Evolutionary conservation across 92 coral and sea anemone species (phyloP), one percentile per base, ranked within the genome.

Genomic region (Metridium senile): DNA sequence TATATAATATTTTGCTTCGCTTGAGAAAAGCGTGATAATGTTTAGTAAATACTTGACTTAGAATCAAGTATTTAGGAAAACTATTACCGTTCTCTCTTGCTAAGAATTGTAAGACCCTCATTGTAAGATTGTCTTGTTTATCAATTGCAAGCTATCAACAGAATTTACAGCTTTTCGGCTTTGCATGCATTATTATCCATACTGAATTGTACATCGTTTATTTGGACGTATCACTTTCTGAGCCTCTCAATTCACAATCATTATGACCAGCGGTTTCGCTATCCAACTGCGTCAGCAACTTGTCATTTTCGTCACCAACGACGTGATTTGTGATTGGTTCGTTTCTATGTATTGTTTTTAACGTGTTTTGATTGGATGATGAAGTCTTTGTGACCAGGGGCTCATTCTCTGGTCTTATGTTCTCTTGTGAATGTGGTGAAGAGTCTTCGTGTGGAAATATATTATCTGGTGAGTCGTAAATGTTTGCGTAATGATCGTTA

Each of bases 261-360:
- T 58, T 35, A 16, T 58, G 68, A n/a, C 49, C 78, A 73, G 54
- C 78, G 43, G 75, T 59, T 23, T 63, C 77, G 18, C 66, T 33
- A 20, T 54, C 51, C 45, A 53, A 47, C 45, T 58, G 78, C 53
- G 68, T 62, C 45, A 63, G 20, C 69, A 63, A 31, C 30, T 57
- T 32, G 52, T 62, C 78, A 53, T 25, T 32, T 16, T 33, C 67
- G 52, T 73, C 67, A 58, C 35, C 76, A 53, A 27, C 39, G 43
- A 52, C 64, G 64, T 68, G 53, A 9, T 20, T 23, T 57, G 49
- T 22, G 31, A 61, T 58, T 22, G 56, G 49, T 22, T 72, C 64
- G 49, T 73, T 58, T 25, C 52, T 58, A 52, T 73, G 67, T 73
- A 58, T n/a, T 26, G 49, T 62, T 62, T 73, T 73, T 54, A 73